Evolutionary conservation across 2,797 vertebrate genomes (phyloP), one percentile per base, ranked within the genome.

Genomic region (Simalia tracyae): DNA sequence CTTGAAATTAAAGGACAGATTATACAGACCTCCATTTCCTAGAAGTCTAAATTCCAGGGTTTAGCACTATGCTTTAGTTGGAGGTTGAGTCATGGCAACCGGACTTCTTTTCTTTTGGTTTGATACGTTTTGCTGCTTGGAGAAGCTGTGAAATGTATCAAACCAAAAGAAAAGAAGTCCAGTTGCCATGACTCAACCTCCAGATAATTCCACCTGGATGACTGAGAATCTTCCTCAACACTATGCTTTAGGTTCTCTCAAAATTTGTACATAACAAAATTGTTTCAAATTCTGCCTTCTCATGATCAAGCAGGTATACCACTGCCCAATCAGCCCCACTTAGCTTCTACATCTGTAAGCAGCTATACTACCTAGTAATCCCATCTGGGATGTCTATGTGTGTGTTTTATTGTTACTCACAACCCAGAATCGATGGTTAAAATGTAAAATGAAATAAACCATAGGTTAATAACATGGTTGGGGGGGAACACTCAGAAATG

Each of bases 11-110:
- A 89, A 4, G 42, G 24, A 28, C 8, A 24, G 31, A 11, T 57
- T 76, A 89, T 14, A 14, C 31, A 61, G 31, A 14, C 31, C 14
- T 57, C n/a, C 1, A 31, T 76, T 94, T 95, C n/a, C 68, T 24
- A 84, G 46, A 42, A n/a, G 31, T 63, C 36, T 76, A 1, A 31
- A 72, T 89, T 94, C 87, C 86, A 92, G 26, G 61, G 14, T 9
- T 88, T 93, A 61, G 90, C 93, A 93, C n/a, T 28, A 42, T 60
- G 7, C 5, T 50, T 68, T n/a, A 42, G 19, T 42, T 42, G 42
- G 42, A 42, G 42, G 42, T 42, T 42, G 42, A 42, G 42, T 42
- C 42, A 42, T 3, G 42, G 42, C 42, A 42, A 42, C 42, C 3
- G 42, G 42, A 42, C 42, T 42, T 36, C 36, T 36, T 42, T 42